These are phyloP conservation scores for Nipponia nippon DNA, from an alignment of 2,113 vertebrate genomes.

Conservation along the genomic window DNA sequence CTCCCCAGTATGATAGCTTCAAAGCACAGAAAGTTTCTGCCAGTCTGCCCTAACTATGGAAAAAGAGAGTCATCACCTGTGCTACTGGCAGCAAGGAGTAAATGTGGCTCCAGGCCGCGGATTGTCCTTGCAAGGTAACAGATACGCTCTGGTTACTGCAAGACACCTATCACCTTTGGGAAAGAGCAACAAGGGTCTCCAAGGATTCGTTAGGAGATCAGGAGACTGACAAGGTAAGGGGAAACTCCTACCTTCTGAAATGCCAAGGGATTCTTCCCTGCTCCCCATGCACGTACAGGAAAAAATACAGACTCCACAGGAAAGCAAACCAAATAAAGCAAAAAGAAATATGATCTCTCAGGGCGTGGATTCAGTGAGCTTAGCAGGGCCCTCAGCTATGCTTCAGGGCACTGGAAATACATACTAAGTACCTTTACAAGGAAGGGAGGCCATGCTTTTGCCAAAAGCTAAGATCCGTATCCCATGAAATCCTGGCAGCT, in stretches of 20 bases:
- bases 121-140: neutral
- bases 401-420: neutral
- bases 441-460: neutral
- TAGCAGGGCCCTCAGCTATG: neutral
- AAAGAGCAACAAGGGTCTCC: neutral
- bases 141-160: neutral
- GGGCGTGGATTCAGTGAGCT: neutral
- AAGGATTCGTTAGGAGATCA: neutral
- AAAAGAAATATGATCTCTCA: neutral
- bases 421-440: neutral
- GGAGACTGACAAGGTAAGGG: neutral
- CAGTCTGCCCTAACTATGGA: neutral
- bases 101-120: neutral
- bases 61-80: neutral
- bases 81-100: neutral
- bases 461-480: neutral
- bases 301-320: neutral
- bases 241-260: neutral
- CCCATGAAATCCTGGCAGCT: conserved; percentile 4
- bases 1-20: neutral
- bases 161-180: neutral
- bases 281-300: neutral
- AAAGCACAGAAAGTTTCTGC: neutral
- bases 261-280: neutral
- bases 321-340: neutral